Evolutionary conservation across 2,888 invertebrate species (phyloP).

Genomic region (Ennomos erosarius): DNA sequence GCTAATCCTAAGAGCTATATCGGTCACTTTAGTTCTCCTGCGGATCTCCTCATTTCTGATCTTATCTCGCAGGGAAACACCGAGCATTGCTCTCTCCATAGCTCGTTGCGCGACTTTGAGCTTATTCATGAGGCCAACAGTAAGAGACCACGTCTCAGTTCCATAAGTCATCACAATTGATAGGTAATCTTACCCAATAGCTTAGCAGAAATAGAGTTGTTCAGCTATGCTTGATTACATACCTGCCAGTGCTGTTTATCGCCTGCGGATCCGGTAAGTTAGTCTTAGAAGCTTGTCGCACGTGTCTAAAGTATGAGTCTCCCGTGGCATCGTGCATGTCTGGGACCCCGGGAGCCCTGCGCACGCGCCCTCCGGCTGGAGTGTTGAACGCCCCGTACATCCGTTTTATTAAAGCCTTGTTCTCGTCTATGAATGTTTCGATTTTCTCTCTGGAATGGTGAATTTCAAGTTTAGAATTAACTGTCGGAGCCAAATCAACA

Average conservation of each 20-base stretch:
- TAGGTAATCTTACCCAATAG: too few relatives aligned
- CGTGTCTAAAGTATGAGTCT: slow-evolving; percentile 80
- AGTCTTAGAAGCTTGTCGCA: slow-evolving; percentile 66
- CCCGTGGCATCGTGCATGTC: slow-evolving; percentile 76
- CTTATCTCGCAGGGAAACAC: too few relatives aligned
- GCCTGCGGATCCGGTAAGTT: slow-evolving; percentile 74
- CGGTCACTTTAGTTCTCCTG: too few relatives aligned
- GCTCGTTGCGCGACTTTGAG: too few relatives aligned
- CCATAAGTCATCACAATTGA: too few relatives aligned
- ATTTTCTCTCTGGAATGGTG: slow-evolving; percentile 91
- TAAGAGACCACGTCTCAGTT: too few relatives aligned
- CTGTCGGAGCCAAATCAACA: too few relatives aligned
- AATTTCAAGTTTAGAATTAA: slow-evolving; percentile 10
- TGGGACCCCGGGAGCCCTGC: slow-evolving; percentile 82
- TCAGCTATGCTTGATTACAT: slow-evolving; percentile 21
- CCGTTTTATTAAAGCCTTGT: slow-evolving; percentile 95
- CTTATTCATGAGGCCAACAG: too few relatives aligned
- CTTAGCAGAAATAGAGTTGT: too few relatives aligned
- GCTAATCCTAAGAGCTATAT: too few relatives aligned
- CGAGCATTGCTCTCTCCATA: too few relatives aligned
- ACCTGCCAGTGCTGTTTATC: slow-evolving; percentile 78
- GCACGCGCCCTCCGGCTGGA: slow-evolving; percentile 72
- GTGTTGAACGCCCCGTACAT: slow-evolving; percentile 96
- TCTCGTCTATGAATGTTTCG: slow-evolving; percentile 96
- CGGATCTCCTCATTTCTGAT: too few relatives aligned